Evolutionary conservation across 2,797 vertebrate genomes (phyloP).

Genomic region (Cyprinella venusta): DNA sequence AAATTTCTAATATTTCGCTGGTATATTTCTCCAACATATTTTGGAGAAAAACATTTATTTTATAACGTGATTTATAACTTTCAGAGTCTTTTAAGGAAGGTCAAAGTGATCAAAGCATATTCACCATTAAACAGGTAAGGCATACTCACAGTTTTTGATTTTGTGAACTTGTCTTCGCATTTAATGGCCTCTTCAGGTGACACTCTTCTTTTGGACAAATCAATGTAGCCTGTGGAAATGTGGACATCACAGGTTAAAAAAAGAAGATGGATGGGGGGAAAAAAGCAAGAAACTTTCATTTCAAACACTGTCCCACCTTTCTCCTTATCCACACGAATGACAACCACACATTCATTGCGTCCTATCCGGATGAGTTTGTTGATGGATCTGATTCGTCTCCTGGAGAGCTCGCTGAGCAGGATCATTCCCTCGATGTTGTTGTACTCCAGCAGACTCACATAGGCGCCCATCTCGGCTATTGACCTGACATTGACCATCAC

Average conservation of each 20-base stretch:
- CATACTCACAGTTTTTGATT: conserved; percentile 97
- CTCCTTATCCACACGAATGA: conserved; percentile 98
- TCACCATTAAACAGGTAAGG: not conserved
- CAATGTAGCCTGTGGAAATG: conserved; percentile 89
- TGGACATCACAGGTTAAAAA: not conserved
- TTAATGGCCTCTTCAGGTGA: conserved; percentile 98
- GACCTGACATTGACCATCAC: conserved; percentile 99
- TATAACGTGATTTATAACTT: no score
- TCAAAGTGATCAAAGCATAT: not conserved
- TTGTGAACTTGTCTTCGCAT: conserved; percentile 99
- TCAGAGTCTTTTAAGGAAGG: not conserved
- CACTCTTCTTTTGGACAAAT: conserved; percentile 99
- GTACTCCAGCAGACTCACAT: conserved; percentile 97
- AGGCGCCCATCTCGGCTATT: conserved; percentile 99
- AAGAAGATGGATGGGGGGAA: not conserved
- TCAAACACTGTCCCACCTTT: conserved; percentile 82
- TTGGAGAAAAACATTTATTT: no score
- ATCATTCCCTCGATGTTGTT: conserved; percentile 99
- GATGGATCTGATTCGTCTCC: conserved; percentile 96
- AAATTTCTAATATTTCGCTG: no score
- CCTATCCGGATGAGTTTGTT: conserved; percentile 99
- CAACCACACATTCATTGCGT: conserved; percentile 97
- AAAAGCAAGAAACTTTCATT: not conserved
- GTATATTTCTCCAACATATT: no score
- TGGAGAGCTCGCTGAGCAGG: conserved; percentile 94